Evolutionary conservation across 2,888 invertebrate species (phyloP).

Genomic region (Epistrophe grossulariae): DNA sequence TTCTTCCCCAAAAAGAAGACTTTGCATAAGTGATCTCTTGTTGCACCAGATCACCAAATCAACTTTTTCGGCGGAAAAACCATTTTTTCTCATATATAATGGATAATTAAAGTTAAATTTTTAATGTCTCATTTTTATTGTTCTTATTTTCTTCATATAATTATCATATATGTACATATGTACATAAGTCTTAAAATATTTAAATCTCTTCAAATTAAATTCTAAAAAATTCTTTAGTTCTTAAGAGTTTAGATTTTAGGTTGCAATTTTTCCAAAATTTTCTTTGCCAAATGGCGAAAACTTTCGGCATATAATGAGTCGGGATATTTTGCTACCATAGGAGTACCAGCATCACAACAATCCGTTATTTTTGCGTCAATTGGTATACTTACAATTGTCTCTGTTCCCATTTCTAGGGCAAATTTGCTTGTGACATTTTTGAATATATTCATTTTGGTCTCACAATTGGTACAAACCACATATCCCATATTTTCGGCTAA

Average conservation of each 20-base stretch:
- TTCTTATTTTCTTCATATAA: too few relatives aligned
- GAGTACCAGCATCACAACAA: slow-evolving; percentile 82
- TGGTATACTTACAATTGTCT: slow-evolving; percentile 87
- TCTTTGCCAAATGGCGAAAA: slow-evolving; percentile 77
- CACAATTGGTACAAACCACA: slow-evolving; percentile 91
- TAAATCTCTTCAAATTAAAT: too few relatives aligned
- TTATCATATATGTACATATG: too few relatives aligned
- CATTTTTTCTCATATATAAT: too few relatives aligned
- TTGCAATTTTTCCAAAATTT: slow-evolving; percentile 71
- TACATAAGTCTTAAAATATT: too few relatives aligned
- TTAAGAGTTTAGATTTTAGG: background rate
- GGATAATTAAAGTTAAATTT: too few relatives aligned
- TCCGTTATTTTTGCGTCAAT: slow-evolving; percentile 81
- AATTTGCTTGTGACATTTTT: slow-evolving; percentile 87
- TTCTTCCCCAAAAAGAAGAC: too few relatives aligned
- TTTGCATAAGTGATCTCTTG: too few relatives aligned
- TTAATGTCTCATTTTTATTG: too few relatives aligned
- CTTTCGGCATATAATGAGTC: slow-evolving; percentile 80
- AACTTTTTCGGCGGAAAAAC: too few relatives aligned
- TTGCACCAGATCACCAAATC: too few relatives aligned
- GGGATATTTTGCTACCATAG: slow-evolving; percentile 80
- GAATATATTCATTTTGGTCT: slow-evolving; percentile 89
- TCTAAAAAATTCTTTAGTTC: too few relatives aligned
- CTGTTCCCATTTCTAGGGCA: slow-evolving; percentile 87
- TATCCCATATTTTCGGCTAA: slow-evolving; percentile 96